Evolutionary conservation across 30 jellyfish, hydroid and myxozoan species (phyloP), one percentile per base, ranked within the genome.

Genomic region (Aurelia sp.): DNA sequence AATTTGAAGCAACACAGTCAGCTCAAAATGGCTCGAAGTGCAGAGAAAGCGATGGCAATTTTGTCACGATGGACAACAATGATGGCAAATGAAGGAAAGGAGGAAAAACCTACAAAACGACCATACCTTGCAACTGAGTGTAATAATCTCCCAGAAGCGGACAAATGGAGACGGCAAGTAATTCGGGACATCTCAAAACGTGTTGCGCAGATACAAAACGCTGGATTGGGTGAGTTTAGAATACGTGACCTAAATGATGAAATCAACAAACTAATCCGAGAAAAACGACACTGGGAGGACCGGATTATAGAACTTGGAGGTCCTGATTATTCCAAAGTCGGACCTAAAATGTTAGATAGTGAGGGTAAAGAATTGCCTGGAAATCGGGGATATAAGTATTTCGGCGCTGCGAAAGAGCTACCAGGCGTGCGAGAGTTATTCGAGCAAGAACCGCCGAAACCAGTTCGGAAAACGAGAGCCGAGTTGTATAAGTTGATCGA

Each of bases 151-250:
- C 93, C 76, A 30, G 97, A 72, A 66, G 96, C 97, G 4, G 99
- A 96, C 38, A 96, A 82, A 91, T 96, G 98, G 98, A 70, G 99
- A 60, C 97, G 91, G 11, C 98, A 96, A 69, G 98, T 91, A 9
- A 86, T 96, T 47, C 67, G 96, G 22, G 99, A 96, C 55, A 82
- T 96, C 30, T 77, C 98, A 13, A 90, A 90, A 76, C 91, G 96
- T 48, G 99, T 96, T 47, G 96, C 98, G 13, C 99, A 96, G 63
- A 91, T 96, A 58, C 99, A 96, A 72, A 96, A 96, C 58, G 99
- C 99, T 63, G 99, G 99, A n/a, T 85, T 96, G 65, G 99, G 99
- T 5, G 99, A 96, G 74, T 96, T 90, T 88, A 72, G 99, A 20
- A 80, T 96, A 13, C 90, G 99, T 8, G 99, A 96, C 82, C 71